Evolutionary conservation across 2,888 invertebrate genomes (phyloP), one percentile per base, ranked within the genome.

Genomic region (Metopia argyrocephala): DNA sequence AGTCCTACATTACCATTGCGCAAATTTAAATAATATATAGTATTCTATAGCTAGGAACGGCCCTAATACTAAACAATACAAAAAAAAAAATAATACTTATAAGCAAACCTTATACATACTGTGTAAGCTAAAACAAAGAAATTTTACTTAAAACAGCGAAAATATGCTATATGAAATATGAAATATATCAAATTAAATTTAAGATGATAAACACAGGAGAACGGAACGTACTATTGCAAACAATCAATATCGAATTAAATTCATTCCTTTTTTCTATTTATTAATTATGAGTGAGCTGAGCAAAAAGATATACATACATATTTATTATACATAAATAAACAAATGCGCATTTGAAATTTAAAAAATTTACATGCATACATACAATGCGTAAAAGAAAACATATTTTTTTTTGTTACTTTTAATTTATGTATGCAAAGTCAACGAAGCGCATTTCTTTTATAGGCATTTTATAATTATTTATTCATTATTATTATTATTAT

Each of bases 1-100:
- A 90, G 90, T 86, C 90, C 90, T 15, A 90, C 91, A 23, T 76
- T 90, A 81, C 90, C 91, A 12, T 84, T 87, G 80, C 87, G 90
- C 65, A 89, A 89, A 85, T 87, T 90, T 74, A 89, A 90, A 87
- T 90, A 89, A 86, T 84, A 80, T 75, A 79, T 82, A 78, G 65
- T 82, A 76, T 80, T 83, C 68, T 78, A 76, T 69, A 82, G 76
- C 76, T 82, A 83, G 70, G 74, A 79, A 65, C 45, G 76, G 66
- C 45, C 50, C 62, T 50, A 70, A 57, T 82, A 66, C 31, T 76
- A 76, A 59, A 20, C 12, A 59, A 45, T 65, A 61, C 27, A 38
- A 56, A 27, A 28, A 69, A 25, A 65, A 57, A 46, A 21, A 68
- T 78, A 23, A 28, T 6, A 31, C 7, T 18, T 28, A 18, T 20